These are phyloP conservation scores for Platichthys stellatus DNA, from an alignment of 2,113 vertebrate genomes.

Conservation along the genomic window DNA sequence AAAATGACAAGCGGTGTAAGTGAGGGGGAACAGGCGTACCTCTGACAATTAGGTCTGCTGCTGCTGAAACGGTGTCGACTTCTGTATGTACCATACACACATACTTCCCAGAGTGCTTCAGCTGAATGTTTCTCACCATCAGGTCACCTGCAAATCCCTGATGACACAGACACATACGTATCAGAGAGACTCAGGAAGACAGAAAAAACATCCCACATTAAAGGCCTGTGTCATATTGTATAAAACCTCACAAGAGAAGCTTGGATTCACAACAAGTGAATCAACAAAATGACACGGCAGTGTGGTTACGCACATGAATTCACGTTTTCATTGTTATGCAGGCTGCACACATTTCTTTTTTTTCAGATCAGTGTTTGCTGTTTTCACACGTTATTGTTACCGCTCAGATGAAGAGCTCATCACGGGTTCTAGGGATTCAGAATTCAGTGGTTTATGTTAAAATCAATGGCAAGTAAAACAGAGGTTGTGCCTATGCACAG, in stretches of 20 bases:
- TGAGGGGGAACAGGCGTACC: slow-evolving; percentile 76
- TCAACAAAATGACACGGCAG: background rate
- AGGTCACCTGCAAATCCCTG: slow-evolving; percentile 90
- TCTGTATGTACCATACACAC: slow-evolving; percentile 88
- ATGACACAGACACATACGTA: slow-evolving; percentile 25
- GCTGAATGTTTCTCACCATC: slow-evolving; percentile 92
- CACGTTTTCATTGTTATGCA: slow-evolving; percentile 21
- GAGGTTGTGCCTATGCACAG: slow-evolving; percentile 34
- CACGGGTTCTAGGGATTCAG: background rate
- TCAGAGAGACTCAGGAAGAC: background rate
- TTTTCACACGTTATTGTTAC: slow-evolving; percentile 24
- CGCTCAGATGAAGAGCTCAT: background rate
- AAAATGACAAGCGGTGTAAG: slow-evolving; percentile 25
- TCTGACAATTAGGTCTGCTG: slow-evolving; percentile 88
- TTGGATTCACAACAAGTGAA: slow-evolving; percentile 10
- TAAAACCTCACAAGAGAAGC: slow-evolving; percentile 31
- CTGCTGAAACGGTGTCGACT: slow-evolving; percentile 88
- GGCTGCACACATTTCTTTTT: slow-evolving; percentile 15
- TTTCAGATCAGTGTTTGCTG: slow-evolving; percentile 26
- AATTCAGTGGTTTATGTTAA: slow-evolving; percentile 36
- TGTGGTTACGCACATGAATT: slow-evolving; percentile 38
- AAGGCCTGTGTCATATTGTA: slow-evolving; percentile 9
- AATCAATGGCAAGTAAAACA: slow-evolving; percentile 41
- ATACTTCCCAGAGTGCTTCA: slow-evolving; percentile 90
- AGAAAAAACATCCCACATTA: slow-evolving; percentile 12